A percentile compares a stretch with the other conserved stretches of the same genome.
Evolutionary conservation across 1,140 invertebrate species (phyloP).

Genomic region (Ostrea denselamellosa): DNA sequence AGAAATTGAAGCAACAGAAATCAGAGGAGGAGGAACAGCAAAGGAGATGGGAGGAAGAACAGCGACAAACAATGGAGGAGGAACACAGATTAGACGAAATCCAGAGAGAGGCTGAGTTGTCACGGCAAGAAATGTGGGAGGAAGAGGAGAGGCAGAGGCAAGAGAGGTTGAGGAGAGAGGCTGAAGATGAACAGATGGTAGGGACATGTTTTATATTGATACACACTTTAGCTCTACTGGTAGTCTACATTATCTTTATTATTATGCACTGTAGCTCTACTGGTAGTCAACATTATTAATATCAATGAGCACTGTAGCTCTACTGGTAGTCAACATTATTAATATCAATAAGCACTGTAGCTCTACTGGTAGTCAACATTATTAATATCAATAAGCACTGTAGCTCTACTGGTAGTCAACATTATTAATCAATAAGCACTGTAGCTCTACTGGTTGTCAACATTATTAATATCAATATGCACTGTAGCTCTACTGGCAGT

Average conservation of each 20-base stretch:
- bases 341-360: no score
- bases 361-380: no score
- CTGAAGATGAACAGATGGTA: slow-evolving; percentile 32
- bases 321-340: no score
- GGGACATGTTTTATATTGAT: not conserved
- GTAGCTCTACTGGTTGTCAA: no score
- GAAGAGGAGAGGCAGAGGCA: slow-evolving; percentile 10
- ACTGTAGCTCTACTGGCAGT: no score
- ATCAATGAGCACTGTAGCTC: no score
- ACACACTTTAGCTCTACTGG: not conserved
- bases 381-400: no score
- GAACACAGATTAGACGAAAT: not conserved
- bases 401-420: no score
- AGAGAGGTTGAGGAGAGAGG: slow-evolving; percentile 34
- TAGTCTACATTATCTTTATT: no score
- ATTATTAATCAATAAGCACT: no score
- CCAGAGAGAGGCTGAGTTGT: slow-evolving; percentile 39
- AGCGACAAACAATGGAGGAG: not conserved
- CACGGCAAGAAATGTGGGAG: slow-evolving; percentile 12
- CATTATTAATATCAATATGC: not conserved
- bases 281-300: no score
- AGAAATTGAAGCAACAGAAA: not conserved
- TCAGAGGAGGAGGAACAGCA: not conserved
- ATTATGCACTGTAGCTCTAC: no score
- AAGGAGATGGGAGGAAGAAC: not conserved